Base-by-base conservation (phyloP, 2,797 vertebrate species). In the Distichodus sexfasciatus region DNA sequence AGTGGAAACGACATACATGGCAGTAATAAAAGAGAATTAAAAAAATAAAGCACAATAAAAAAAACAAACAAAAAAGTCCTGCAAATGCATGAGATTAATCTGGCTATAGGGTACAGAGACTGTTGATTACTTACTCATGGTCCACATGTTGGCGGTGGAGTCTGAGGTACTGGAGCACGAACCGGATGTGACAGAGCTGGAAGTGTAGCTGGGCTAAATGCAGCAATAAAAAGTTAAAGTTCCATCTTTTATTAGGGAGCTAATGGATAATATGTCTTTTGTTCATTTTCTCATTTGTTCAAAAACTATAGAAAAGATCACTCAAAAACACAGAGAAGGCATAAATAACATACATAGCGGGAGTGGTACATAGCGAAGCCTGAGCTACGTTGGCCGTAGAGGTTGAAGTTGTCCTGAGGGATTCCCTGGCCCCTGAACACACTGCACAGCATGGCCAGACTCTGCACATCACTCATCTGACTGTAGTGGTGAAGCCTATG, bases 91-190 rank as follows among this genome's bases (percentile, higher is more conserved):
- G 15, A 19, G 47, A 17, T 28, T 29, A 10, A 46, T 1, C n/a
- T 24, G 26, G 59, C 19, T 15, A 31, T 41, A 24, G 9, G 40
- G 12, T n/a, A 29, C 40, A 62, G 19, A 29, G 12, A 19, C 19
- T 1, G 5, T 0, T 0, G 2, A 66, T 41, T 35, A 38, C 79
- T 81, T 82, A 98, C 96, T 92, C 79, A 91, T 76, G 83, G 79
- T 98, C 94, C 95, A 98, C 77, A 90, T 88, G 29, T 89, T 86
- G 0, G 86, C 83, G 66, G 85, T 89, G 31, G 95, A 94, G 81
- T 99, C 96, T 0, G 96, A 97, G 80, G 93, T 93, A 80, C 94
- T 97, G 80, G 96, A 96, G 81, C 94, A 95, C 66, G 96, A 98
- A 12, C 95, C 95, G 0, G 96, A 98, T 1, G 81, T 88, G 33